Conservation (phyloP, 2,888 invertebrate genomes). For the Hypselothyrea guttata region DNA sequence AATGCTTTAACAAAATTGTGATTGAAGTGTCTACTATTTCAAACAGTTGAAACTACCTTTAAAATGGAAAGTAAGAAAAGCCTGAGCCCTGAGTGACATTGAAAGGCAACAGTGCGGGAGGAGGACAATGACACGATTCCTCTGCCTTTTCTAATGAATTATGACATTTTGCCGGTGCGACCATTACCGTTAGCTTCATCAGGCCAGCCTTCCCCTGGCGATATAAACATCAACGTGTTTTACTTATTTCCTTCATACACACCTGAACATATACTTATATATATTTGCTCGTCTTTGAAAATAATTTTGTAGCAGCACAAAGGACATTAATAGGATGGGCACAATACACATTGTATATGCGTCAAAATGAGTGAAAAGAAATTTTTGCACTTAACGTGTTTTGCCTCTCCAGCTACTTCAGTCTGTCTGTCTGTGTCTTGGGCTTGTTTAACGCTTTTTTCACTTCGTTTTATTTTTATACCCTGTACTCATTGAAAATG, state of each 20-base stretch:
- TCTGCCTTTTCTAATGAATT: conserved; percentile 73
- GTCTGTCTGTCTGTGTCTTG: conserved; percentile 29
- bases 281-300: conserved; percentile 10
- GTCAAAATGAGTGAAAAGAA: conserved; percentile 76
- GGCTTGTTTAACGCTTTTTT: conserved; percentile 47
- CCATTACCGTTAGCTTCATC: conserved; percentile 46
- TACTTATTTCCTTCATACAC: conserved; percentile 13
- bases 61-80: conserved; percentile 10
- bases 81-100: conserved; percentile 30
- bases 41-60: neutral
- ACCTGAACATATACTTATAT: too few relatives aligned
- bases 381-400: conserved; percentile 76
- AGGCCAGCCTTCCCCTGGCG: conserved; percentile 31
- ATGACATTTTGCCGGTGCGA: conserved; percentile 63
- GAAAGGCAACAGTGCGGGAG: conserved; percentile 24
- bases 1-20: neutral
- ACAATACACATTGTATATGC: conserved; percentile 39
- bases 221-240: conserved; percentile 22
- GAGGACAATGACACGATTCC: conserved; percentile 55
- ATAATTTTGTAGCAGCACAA: conserved; percentile 49
- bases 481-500: too few relatives aligned
- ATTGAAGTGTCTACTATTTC: neutral
- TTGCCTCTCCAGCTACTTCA: conserved; percentile 52
- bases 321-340: conserved; percentile 35
- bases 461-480: conserved; percentile 18